Evolutionary conservation across 2,113 vertebrate species (phyloP).

Genomic region (pig (Sus scrofa)): DNA sequence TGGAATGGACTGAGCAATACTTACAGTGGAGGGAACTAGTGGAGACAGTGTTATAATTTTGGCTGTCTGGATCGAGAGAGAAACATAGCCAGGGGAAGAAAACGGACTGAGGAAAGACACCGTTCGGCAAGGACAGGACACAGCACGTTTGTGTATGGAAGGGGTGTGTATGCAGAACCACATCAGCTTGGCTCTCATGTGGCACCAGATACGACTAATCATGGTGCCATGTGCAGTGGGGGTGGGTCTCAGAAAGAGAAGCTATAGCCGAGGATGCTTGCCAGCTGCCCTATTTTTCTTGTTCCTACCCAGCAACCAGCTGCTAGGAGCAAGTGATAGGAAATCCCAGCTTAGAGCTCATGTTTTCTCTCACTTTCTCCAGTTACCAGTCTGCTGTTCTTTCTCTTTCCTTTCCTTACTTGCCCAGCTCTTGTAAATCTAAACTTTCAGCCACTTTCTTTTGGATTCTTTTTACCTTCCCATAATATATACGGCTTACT

Average conservation of each 20-base stretch:
- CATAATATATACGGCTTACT: background rate
- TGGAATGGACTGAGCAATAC: background rate
- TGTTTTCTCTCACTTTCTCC: background rate
- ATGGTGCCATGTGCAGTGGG: background rate
- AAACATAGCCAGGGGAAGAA: background rate
- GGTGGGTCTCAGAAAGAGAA: background rate
- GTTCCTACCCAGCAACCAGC: background rate
- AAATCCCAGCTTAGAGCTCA: background rate
- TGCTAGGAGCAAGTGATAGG: conserved; percentile 17
- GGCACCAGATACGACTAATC: background rate
- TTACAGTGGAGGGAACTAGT: background rate
- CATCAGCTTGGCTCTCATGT: background rate
- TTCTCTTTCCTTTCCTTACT: background rate
- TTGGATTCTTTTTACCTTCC: background rate
- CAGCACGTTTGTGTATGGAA: background rate
- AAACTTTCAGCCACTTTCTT: background rate
- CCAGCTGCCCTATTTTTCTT: conserved; percentile 7
- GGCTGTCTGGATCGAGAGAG: background rate
- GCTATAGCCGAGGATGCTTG: background rate
- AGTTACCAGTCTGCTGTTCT: background rate
- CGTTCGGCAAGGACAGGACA: background rate
- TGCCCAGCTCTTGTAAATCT: background rate
- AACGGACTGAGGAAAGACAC: background rate
- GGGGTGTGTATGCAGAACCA: background rate
- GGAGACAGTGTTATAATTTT: background rate